phyloP scores from a whole-genome alignment of 2,888 invertebrate genomes.

The Copidosoma aretas region DNA sequence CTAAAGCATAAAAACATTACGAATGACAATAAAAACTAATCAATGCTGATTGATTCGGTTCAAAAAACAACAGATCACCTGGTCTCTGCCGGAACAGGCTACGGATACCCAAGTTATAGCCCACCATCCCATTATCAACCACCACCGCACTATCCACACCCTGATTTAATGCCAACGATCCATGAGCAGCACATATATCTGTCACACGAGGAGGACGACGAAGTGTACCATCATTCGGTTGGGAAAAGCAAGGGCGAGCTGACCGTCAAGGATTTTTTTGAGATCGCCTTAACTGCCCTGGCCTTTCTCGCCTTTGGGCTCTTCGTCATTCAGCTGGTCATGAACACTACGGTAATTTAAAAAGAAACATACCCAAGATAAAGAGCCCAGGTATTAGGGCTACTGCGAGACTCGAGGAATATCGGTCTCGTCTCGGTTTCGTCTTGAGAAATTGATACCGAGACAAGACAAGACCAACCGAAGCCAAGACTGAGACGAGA shows the following conservation, averaged over 20 bases:
- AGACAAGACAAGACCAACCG: too few relatives aligned
- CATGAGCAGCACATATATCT: constrained; percentile 56
- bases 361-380: too few relatives aligned
- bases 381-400: too few relatives aligned
- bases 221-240: constrained; percentile 50
- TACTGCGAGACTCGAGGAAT: too few relatives aligned
- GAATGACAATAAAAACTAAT: too few relatives aligned
- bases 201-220: constrained; percentile 45
- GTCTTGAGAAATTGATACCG: too few relatives aligned
- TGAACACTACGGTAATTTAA: constrained; percentile 73
- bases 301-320: constrained; percentile 83
- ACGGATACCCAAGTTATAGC: constrained; percentile 48
- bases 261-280: constrained; percentile 76
- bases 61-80: neutral
- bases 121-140: constrained; percentile 30
- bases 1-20: too few relatives aligned
- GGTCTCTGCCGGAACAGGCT: constrained; percentile 43
- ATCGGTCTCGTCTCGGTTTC: too few relatives aligned
- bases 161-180: constrained; percentile 47
- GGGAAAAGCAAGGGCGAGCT: constrained; percentile 66
- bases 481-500: too few relatives aligned
- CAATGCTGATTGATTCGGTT: too few relatives aligned
- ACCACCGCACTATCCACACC: constrained; percentile 34
- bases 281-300: constrained; percentile 80
- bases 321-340: constrained; percentile 79